A percentile compares a stretch with the other conserved stretches of the same genome.
Conservation (phyloP, 1,140 invertebrate genomes). For the Drosophila azteca region DNA sequence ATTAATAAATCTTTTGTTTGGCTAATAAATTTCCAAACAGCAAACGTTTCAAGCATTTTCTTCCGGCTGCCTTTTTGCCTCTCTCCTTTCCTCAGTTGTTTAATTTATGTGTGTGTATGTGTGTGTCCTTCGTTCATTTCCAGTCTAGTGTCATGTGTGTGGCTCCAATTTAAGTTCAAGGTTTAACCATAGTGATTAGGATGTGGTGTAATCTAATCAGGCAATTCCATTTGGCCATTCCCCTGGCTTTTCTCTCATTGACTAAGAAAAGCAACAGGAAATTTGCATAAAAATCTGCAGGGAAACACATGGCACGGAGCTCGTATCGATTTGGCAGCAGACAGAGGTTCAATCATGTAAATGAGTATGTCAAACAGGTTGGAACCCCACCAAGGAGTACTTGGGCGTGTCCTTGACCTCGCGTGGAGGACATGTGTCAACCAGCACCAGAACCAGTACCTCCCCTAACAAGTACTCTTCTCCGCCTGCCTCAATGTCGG, state of each 20-base stretch:
- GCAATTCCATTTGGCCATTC: slow-evolving; percentile 3
- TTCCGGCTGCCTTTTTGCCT: neutral
- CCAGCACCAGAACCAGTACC: neutral
- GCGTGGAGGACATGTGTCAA: slow-evolving; percentile 35
- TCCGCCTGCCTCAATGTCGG: neutral
- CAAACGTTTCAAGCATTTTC: slow-evolving; percentile 19
- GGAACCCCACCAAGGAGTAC: slow-evolving; percentile 24
- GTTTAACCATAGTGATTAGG: neutral
- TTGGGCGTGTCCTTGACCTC: slow-evolving; percentile 35
- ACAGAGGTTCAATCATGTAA: slow-evolving; percentile 52
- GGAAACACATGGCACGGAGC: slow-evolving; percentile 3
- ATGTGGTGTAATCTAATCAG: slow-evolving; percentile 14
- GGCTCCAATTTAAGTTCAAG: slow-evolving; percentile 19
- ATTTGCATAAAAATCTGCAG: slow-evolving; percentile 38
- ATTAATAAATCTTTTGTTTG: slow-evolving; percentile 80
- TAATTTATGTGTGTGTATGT: slow-evolving; percentile 37
- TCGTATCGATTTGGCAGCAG: neutral
- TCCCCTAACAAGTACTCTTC: too few relatives aligned
- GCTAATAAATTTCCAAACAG: slow-evolving; percentile 68
- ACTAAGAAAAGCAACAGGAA: slow-evolving; percentile 36
- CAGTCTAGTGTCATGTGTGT: too few relatives aligned
- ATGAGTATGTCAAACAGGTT: slow-evolving; percentile 31
- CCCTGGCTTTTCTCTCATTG: slow-evolving; percentile 32
- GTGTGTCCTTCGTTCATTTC: too few relatives aligned
- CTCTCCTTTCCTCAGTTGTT: slow-evolving; percentile 7